A percentile compares a stretch with the other conserved stretches of the same genome.
These are phyloP conservation scores for Mirza zaza DNA, from an alignment of 2,113 vertebrate genomes.

Conservation along the genomic window DNA sequence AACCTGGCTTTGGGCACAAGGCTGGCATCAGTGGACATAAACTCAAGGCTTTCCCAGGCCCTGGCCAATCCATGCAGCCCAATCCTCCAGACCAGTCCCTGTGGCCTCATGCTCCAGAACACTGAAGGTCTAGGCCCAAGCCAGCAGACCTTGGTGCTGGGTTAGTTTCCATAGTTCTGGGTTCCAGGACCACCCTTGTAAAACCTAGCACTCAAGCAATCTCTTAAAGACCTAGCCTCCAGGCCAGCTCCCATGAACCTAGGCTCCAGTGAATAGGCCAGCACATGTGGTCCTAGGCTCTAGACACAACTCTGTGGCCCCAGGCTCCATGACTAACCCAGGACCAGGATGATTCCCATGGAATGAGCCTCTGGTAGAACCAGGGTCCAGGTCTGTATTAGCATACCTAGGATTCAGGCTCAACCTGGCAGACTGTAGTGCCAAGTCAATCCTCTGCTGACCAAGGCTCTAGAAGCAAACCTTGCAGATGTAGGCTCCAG, in stretches of 20 bases:
- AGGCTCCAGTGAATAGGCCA: not conserved
- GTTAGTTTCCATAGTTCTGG: rapidly evolving
- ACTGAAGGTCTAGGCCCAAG: not conserved
- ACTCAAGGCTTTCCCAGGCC: not conserved
- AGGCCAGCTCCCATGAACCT: not conserved
- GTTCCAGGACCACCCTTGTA: not conserved
- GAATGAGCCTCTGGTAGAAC: not conserved
- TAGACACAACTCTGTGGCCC: not conserved
- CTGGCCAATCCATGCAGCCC: rapidly evolving
- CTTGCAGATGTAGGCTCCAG: not conserved
- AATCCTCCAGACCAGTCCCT: not conserved
- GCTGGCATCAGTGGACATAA: not conserved
- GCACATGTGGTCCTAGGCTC: not conserved
- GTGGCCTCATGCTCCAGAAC: not conserved
- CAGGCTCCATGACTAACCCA: not conserved
- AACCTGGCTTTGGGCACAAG: not conserved
- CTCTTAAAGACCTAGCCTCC: not conserved
- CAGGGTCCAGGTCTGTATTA: not conserved
- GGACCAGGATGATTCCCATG: not conserved
- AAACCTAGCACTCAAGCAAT: too few species aligned
- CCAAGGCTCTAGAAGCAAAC: not conserved
- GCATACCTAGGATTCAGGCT: not conserved
- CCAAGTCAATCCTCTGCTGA: not conserved
- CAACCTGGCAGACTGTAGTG: not conserved
- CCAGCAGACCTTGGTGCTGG: too few species aligned